Base-by-base conservation (phyloP, 2,113 vertebrate genomes). In the Erythrocercus mccallii region DNA sequence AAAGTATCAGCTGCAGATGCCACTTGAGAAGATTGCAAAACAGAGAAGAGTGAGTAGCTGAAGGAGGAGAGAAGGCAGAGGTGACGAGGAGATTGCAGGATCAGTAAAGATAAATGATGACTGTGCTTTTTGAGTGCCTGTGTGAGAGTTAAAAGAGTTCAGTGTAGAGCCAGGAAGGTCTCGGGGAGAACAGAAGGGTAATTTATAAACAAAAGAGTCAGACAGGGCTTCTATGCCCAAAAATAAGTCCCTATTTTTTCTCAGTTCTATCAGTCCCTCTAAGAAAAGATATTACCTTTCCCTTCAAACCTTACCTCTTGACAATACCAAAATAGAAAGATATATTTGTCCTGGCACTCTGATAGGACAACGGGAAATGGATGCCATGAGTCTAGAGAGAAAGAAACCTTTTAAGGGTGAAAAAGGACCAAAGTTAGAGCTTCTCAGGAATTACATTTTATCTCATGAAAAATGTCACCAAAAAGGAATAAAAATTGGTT, bases 191-290 rank as follows among this genome's bases (percentile, higher is more conserved):
- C 24, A 96, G 95, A 85, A 94, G 94, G 88, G 92, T 97, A 97
- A 97, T 98, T 97, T 97, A 98, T 96, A 89, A 96, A 93, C 92
- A 94, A 93, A 93, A 83, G 88, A 96, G 90, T 58, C 90, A 96
- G 94, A 94, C 88, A 94, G 71, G 57, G 76, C 73, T 88, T 95
- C 77, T 84, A 21, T 64, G 57, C 33, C 79, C 69, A 3, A 86
- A 91, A 94, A 92, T 47, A 85, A 86, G 86, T 77, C 66, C 37
- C 20, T 64, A 87, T 40, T 40, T 57, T 82, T 27, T 9, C 57
- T 28, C 35, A 62, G 64, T 73, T 90, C 76, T 90, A 86, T 93
- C 90, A 88, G 71, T 54, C 54, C 54, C 82, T 80, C 90, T 65
- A 92, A 88, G 92, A 81, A 90, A 96, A 95, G 82, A 82, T 81